Base-by-base conservation (phyloP, 2,113 vertebrate genomes). In the Progne subis region DNA sequence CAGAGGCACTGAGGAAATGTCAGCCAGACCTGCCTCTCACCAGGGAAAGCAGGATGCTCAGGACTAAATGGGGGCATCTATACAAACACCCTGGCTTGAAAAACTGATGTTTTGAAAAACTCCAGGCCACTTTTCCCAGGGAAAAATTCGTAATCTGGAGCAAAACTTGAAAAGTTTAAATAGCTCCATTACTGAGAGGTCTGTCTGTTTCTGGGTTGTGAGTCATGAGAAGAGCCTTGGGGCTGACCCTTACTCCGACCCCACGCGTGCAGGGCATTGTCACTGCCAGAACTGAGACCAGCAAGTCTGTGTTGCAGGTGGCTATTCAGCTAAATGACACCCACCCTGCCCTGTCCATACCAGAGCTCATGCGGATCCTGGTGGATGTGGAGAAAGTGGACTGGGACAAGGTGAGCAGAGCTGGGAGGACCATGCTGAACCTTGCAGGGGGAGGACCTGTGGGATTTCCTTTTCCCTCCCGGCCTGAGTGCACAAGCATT, bases 241-340 rank as follows among this genome's bases (percentile, higher is more conserved):
- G 31, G 29, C 23, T 47, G 32, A 47, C 7, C 14, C 29, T 60
- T 46, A 21, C 13, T 12, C 34, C 21, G 41, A 0, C 11, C 46
- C 12, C 1, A 0, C 13, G 46, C 14, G 0, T 44, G 44, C 0
- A 2, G 71, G 70, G 28, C 44, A 6, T 24, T 26, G 21, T 26
- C 32, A 2, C 21, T 82, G 61, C 57, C 82, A 25, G 53, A 17
- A 32, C 55, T 53, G 74, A 96, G 47, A 56, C 32, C 71, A 50
- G 44, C 39, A 32, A 53, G 17, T 93, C 65, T 96, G 44, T 92
- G 74, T 93, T 86, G 41, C 95, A 99, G 98, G 98, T 99, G 71
- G 98, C 98, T n/a, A 99, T 99, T 80, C 99, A 99, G 95, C 97
- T 99, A 8, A 99, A 99, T 3, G 98, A 99, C 94, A 99, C 99